phyloP scores from a whole-genome alignment of 2,888 invertebrate species.

The Camptogramma bilineatum region DNA sequence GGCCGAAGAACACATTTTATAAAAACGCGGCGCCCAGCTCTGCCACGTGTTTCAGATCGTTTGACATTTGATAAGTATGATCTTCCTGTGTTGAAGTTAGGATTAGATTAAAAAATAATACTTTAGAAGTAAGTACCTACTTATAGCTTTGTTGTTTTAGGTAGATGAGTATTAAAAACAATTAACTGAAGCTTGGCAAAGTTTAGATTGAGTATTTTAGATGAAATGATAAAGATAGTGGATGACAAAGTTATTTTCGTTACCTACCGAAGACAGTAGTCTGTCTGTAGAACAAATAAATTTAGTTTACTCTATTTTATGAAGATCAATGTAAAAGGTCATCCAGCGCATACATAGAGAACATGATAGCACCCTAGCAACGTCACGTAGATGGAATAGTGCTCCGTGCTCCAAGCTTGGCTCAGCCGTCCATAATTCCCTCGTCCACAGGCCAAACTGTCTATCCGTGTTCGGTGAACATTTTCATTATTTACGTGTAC shows the following conservation, averaged over 20 bases:
- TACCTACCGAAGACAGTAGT: too few species aligned
- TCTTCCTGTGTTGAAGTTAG: slow-evolving; percentile 24
- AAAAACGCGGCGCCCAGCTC: slow-evolving; percentile 45
- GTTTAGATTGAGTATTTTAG: too few species aligned
- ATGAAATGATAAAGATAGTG: too few species aligned
- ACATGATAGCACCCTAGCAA: background rate
- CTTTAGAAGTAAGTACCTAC: too few species aligned
- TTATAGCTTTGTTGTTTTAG: too few species aligned
- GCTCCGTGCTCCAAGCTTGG: slow-evolving; percentile 15
- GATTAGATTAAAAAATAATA: slow-evolving; percentile 3
- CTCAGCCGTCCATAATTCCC: slow-evolving; percentile 9
- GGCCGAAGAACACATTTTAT: slow-evolving; percentile 36
- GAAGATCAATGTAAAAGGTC: background rate
- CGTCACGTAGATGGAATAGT: background rate
- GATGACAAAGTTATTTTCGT: too few species aligned
- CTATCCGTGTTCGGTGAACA: slow-evolving; percentile 51
- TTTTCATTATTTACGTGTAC: slow-evolving; percentile 77
- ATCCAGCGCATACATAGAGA: background rate
- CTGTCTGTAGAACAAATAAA: background rate
- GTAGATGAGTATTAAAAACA: too few species aligned
- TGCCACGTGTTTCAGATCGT: slow-evolving; percentile 32
- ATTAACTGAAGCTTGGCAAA: too few species aligned
- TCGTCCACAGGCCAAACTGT: slow-evolving; percentile 38
- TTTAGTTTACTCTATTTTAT: background rate
- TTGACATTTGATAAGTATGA: slow-evolving; percentile 15